A percentile compares a stretch with the other conserved stretches of the same genome.
These are phyloP conservation scores for Gallinago jamesoni DNA, from an alignment of 2,113 vertebrate species.

Conservation along the genomic window DNA sequence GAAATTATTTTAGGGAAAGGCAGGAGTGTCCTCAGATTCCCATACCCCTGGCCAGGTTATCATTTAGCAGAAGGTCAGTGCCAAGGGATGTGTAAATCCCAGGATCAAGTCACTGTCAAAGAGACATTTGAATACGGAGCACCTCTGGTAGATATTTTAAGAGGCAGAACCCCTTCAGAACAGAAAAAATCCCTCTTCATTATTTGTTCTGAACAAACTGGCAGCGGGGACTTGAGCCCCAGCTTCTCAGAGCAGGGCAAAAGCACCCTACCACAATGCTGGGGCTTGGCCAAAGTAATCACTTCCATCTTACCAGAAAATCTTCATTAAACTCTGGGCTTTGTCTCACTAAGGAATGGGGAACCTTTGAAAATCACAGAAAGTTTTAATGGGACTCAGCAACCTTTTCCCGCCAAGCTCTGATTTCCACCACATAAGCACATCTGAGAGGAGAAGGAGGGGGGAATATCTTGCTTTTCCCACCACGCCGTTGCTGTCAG, in stretches of 20 bases:
- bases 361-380: not conserved
- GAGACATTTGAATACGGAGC: accelerated
- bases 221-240: not conserved
- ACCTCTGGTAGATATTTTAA: not conserved
- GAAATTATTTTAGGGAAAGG: not conserved
- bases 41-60: not conserved
- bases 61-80: not conserved
- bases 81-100: not conserved
- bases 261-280: not conserved
- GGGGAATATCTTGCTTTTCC: not conserved
- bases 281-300: not conserved
- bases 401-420: not conserved
- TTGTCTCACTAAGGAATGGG: not conserved
- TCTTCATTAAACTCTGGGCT: not conserved
- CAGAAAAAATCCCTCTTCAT: not conserved
- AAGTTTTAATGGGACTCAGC: not conserved
- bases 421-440: not conserved
- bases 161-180: not conserved
- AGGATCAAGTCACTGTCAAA: not conserved
- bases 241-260: not conserved
- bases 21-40: not conserved
- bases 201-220: not conserved
- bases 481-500: not conserved
- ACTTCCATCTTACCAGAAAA: not conserved
- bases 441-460: not conserved